Evolutionary conservation across 2,888 invertebrate species (phyloP), one percentile per base, ranked within the genome.

Genomic region (Leucophora obtusa): DNA sequence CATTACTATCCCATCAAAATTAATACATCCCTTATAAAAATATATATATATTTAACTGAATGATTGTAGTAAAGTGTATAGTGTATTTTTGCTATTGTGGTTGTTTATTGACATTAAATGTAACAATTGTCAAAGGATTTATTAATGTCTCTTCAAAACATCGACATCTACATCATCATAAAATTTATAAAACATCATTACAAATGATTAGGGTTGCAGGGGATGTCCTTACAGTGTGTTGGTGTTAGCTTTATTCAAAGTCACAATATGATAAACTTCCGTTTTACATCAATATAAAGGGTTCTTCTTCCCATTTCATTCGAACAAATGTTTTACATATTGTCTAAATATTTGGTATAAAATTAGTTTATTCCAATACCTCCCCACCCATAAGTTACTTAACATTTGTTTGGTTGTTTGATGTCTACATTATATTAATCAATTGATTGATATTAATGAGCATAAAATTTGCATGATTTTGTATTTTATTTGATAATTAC

Each of bases 401-500:
- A 35, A 53, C 51, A 59, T 60, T 59, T 70, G 70, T 47, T 21
- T 35, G 28, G n/a, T 33, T n/a, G 21, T 76, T 68, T 73, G 54
- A 51, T 71, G 63, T 65, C 63, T 54, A 60, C 54, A 71, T 78
- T 70, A 88, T 66, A 88, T 88, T 86, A 86, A 87, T 86, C 87
- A 87, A 85, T 87, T 88, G 85, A 87, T 87, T 87, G 88, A 87
- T 87, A 88, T 87, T 88, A 87, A 87, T 88, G 87, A 87, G 85
- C 84, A 68, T 72, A 73, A 84, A 87, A 88, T 88, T 88, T 87
- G 86, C 87, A 87, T 88, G 83, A 84, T 85, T 85, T 82, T 82
- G 82, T 66, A 53, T 35, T 24, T 59, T 14, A 47, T 74, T 53
- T 59, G 58, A 76, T 79, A 71, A 79, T 72, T 78, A 50, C 53